Conservation (phyloP, 2,113 vertebrate species). For the Uropsilus gracilis region DNA sequence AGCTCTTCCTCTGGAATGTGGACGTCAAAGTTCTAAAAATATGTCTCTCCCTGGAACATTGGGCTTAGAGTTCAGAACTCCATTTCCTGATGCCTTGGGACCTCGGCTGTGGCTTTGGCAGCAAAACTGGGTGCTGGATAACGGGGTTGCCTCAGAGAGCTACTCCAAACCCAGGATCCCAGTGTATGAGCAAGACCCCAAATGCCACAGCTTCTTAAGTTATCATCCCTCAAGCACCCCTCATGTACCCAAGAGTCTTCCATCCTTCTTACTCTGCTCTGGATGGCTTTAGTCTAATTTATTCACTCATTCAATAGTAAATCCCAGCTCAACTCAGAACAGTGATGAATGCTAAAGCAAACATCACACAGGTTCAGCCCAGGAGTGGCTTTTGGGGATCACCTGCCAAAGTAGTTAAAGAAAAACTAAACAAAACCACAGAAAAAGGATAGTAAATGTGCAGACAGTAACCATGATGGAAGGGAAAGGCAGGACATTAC, state of each 20-base stretch:
- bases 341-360: background rate
- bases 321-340: background rate
- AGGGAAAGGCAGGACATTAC: background rate
- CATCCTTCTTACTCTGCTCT: background rate
- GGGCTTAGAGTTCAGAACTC: background rate
- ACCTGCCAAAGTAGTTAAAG: background rate
- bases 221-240: background rate
- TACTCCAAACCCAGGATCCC: accelerated
- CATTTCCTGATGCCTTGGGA: background rate
- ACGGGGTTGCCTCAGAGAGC: background rate
- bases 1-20: constrained; percentile 60
- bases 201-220: accelerated
- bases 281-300: background rate
- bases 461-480: background rate
- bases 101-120: accelerated
- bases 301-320: background rate
- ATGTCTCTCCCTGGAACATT: background rate
- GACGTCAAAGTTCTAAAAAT: constrained; percentile 66
- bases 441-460: background rate
- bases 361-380: background rate
- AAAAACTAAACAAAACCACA: background rate
- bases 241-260: background rate
- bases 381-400: background rate
- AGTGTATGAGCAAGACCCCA: background rate
- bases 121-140: background rate